Percentiles rank a stretch among this genome's conserved stretches.
These are phyloP conservation scores for Notospermus geniculatus DNA, from an alignment of 1,140 invertebrate genomes.

Conservation along the genomic window DNA sequence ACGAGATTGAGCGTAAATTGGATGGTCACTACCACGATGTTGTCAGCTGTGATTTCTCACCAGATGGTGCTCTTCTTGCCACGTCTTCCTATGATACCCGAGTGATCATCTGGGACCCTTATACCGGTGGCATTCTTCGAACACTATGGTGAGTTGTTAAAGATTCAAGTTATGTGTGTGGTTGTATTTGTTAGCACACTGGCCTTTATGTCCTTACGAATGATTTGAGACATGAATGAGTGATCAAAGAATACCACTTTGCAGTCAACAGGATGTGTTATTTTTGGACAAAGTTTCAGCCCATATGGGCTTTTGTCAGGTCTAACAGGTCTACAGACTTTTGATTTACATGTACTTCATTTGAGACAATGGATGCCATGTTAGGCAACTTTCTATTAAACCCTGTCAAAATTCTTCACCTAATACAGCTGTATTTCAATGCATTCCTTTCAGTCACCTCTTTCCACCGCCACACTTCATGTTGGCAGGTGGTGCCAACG, in stretches of 20 bases:
- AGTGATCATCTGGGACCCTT: slow-evolving; percentile 61
- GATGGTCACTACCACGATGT: slow-evolving; percentile 61
- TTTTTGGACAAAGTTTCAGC: too few relatives aligned
- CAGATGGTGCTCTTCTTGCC: slow-evolving; percentile 61
- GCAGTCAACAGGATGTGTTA: too few relatives aligned
- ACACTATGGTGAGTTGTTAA: slow-evolving; percentile 52
- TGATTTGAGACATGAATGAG: too few relatives aligned
- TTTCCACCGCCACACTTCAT: slow-evolving; percentile 60
- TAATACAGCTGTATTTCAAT: too few relatives aligned
- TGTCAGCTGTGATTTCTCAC: slow-evolving; percentile 60
- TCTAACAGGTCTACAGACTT: too few relatives aligned
- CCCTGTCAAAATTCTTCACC: not conserved
- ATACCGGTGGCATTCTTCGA: slow-evolving; percentile 49
- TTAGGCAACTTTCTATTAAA: too few relatives aligned
- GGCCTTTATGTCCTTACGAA: too few relatives aligned
- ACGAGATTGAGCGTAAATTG: slow-evolving; percentile 47
- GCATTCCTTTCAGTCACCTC: slow-evolving; percentile 52
- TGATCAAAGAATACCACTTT: too few relatives aligned
- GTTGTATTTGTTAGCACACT: too few relatives aligned
- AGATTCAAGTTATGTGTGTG: too few relatives aligned
- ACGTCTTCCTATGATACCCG: slow-evolving; percentile 61
- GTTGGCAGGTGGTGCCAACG: slow-evolving; percentile 61
- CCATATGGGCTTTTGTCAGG: too few relatives aligned
- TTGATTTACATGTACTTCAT: not conserved
- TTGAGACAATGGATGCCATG: not conserved